A percentile compares a stretch with the other conserved stretches of the same genome.
Evolutionary conservation across 2,113 vertebrate species (phyloP).

Genomic region (Octodon degus): DNA sequence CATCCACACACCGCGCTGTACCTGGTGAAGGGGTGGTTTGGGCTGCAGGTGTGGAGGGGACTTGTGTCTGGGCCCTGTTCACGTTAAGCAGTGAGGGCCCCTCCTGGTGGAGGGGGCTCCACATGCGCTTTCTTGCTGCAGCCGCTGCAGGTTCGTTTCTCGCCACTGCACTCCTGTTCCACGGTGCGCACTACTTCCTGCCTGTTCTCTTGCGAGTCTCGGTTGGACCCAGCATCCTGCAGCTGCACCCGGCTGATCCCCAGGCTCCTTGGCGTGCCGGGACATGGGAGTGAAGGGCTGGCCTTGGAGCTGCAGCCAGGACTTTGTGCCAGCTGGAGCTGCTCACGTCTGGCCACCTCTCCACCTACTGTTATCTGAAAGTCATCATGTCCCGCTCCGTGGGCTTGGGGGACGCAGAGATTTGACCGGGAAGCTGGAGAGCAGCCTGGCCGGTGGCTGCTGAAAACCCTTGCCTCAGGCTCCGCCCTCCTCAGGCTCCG

Average conservation of each 20-base stretch:
- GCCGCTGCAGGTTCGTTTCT: background rate
- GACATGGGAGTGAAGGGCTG: background rate
- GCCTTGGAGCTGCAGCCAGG: background rate
- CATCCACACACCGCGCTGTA: background rate
- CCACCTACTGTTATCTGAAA: background rate
- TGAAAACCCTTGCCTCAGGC: background rate
- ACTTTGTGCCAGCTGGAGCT: background rate
- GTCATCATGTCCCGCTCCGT: background rate
- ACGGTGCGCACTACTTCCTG: background rate
- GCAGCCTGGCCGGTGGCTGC: no score
- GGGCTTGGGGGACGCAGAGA: background rate
- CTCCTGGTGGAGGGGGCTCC: background rate
- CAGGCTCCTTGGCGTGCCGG: background rate
- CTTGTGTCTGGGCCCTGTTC: background rate
- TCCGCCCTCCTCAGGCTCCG: no score
- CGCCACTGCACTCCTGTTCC: background rate
- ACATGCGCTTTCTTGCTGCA: fast-evolving
- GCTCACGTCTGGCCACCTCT: background rate
- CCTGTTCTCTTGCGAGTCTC: background rate
- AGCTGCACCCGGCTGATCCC: no score
- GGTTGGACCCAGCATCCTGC: background rate
- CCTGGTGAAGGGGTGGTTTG: background rate
- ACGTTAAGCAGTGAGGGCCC: background rate
- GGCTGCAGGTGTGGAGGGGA: background rate
- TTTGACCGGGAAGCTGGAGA: background rate